These are phyloP conservation scores for Caenorhabditis briggsae DNA, from an alignment of 1,140 invertebrate species.

Conservation along the genomic window DNA sequence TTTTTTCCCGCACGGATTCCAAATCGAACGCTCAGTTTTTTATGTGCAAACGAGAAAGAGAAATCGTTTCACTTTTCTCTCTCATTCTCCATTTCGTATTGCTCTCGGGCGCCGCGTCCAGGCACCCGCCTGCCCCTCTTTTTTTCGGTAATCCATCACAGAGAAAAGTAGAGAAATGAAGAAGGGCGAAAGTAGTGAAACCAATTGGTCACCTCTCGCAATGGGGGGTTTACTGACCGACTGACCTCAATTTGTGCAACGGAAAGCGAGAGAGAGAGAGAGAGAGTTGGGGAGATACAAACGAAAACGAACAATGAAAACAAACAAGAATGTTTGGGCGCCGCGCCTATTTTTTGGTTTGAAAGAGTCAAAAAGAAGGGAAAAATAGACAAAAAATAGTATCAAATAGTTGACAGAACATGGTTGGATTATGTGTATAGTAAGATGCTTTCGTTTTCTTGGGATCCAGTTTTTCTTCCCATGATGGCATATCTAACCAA, in stretches of 20 bases:
- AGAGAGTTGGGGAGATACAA: slow-evolving; percentile 8
- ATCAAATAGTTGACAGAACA: not conserved
- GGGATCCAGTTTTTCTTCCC: not conserved
- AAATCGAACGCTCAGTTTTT: slow-evolving; percentile 26
- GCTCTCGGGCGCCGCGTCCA: slow-evolving; percentile 10
- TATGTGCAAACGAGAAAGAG: slow-evolving; percentile 40
- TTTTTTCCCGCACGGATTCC: not conserved
- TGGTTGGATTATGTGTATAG: not conserved
- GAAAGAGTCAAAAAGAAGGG: not conserved
- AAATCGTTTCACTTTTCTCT: not conserved
- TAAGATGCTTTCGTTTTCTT: not conserved
- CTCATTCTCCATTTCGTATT: not conserved
- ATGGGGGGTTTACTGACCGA: slow-evolving; percentile 55
- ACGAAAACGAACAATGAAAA: slow-evolving; percentile 46
- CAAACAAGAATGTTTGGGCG: slow-evolving; percentile 12
- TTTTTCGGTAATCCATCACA: slow-evolving; percentile 7
- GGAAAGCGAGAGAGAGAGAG: not conserved
- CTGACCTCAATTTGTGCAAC: slow-evolving; percentile 54
- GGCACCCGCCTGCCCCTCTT: slow-evolving; percentile 13
- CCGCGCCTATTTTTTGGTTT: not conserved
- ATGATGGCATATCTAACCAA: slow-evolving; percentile 3
- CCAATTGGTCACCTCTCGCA: slow-evolving; percentile 46
- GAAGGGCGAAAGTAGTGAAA: not conserved
- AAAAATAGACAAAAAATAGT: not conserved
- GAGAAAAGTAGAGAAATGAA: not conserved